Evolutionary conservation across 2,797 vertebrate genomes (phyloP), one percentile per base, ranked within the genome.

Genomic region (Gymnoscopelus microlampas): DNA sequence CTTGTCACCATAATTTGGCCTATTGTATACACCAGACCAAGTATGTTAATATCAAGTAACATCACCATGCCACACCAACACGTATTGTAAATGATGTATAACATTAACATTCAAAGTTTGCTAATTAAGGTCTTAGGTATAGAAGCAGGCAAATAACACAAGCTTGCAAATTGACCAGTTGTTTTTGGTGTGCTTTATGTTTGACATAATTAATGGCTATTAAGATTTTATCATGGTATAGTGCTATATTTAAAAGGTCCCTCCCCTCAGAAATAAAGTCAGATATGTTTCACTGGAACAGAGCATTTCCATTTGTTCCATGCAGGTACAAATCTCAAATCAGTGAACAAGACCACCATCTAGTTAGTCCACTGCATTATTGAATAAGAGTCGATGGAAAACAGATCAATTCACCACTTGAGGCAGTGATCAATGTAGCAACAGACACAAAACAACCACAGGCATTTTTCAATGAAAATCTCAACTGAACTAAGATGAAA

Each of bases 391-490:
- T 63, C 79, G 80, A 85, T 70, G 63, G 68, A 73, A 68, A 82
- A 74, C 63, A 63, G 78, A 87, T 89, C 83, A 84, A 81, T 90
- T 89, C 81, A 70, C 73, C 74, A 75, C 68, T 81, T 76, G 77
- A 35, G 77, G 68, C 63, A 39, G 63, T 80, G 83, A 87, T 87
- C 83, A 87, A 81, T 82, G 74, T 70, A 58, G 79, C 75, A 82
- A 66, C 32, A 4, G 65, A 72, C 32, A 62, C 13, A 66, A 71
- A 82, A 85, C 74, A 85, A 77, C 87, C 76, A 53, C 9, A 44
- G 81, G 60, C 66, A 48, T 74, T 87, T 78, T 80, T 81, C 14
- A 86, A 83, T 85, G 74, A 84, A 83, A 75, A 72, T 73, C 78
- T 64, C 63, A 68, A 82, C 76, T 59, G 79, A 76, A 48, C 12